Evolutionary conservation across 2,888 invertebrate species (phyloP), one percentile per base, ranked within the genome.

Genomic region (Parelbella ahira): DNA sequence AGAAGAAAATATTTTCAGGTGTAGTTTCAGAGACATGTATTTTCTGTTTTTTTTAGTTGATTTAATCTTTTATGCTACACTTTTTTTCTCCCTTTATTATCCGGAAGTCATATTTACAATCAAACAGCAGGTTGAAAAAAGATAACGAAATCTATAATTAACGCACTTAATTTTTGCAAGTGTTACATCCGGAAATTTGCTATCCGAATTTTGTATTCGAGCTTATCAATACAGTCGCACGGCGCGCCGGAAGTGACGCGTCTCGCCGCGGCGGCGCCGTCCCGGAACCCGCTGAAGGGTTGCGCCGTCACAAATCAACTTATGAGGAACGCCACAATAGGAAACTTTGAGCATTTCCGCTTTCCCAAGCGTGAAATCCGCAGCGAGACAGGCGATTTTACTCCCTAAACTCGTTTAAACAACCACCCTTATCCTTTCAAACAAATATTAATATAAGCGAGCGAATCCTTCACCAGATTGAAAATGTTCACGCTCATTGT

Each of bases 271-370:
- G 73, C 83, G 86, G 86, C 86, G 84, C 86, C 86, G 63, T 62
- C 53, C 78, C 82, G 84, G 82, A 80, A 74, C 68, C 60, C 54
- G 56, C 73, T 78, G 82, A 86, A 87, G 86, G 87, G 87, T 86
- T 86, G 83, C 69, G 70, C 73, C 68, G 80, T 82, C 83, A 84
- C 87, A 87, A 87, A 87, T 87, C 86, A 86, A 87, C 75, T 87
- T 87, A 86, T 82, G 82, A 82, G 77, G 78, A 76, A 75, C 72
- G 76, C 84, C 84, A 86, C 86, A 86, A 84, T 81, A 86, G 86
- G 86, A 87, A 86, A 86, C 84, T 87, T 84, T 77, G 80, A 79
- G 84, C 83, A 84, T 84, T 84, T 87, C 87, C 83, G 79, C 73
- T 58, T 68, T 73, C 70, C 58, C 78, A 71, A 82, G 80, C 82